Base-by-base conservation (phyloP, 2,113 vertebrate species). In the Oryzias celebensis region DNA sequence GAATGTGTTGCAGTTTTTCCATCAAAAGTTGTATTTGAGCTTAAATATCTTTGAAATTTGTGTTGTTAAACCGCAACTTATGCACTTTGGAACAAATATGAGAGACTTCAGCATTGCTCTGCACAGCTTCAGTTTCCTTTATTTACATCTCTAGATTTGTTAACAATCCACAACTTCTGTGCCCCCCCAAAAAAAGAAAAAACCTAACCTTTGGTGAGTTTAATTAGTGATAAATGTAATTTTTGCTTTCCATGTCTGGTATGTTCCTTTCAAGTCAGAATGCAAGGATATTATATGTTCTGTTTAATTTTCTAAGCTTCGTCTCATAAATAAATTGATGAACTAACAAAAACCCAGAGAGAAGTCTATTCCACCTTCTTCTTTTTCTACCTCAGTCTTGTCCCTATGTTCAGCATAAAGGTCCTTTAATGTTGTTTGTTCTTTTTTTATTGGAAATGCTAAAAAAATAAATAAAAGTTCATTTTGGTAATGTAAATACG, bases 351-450 rank as follows among this genome's bases (percentile, higher is more conserved):
- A 36, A 12, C 8, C 8, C 36, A 36, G 12, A 36, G 8, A 36
- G 2, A 8, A 36, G 8, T 36, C 36, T 36, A 36, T 36, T 10
- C 8, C 2, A 67, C 53, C 52, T 69, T 57, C 13, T 49, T 83
- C 54, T 81, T 67, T 81, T 85, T 88, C 91, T 93, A 91, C 91
- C 91, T 93, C 92, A 92, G 79, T 84, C 74, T 84, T 88, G 31
- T 85, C 68, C 69, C 86, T 86, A 78, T 31, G 64, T 82, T 78
- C 58, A 41, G 57, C 76, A 81, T 73, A 71, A 64, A 56, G 53
- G 16, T 77, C 68, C 69, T 70, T 62, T 65, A 57, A 68, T 62
- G 72, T 50, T 59, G 55, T 52, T 49, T 52, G 62, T 67, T 61
- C 54, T 31, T 14, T 18, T 47, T 53, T 72, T 70, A 73, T 78